Percentiles rank a stretch among this genome's conserved stretches.
phyloP scores from a whole-genome alignment of 1,140 invertebrate genomes.

The Tigriopus japonicus region DNA sequence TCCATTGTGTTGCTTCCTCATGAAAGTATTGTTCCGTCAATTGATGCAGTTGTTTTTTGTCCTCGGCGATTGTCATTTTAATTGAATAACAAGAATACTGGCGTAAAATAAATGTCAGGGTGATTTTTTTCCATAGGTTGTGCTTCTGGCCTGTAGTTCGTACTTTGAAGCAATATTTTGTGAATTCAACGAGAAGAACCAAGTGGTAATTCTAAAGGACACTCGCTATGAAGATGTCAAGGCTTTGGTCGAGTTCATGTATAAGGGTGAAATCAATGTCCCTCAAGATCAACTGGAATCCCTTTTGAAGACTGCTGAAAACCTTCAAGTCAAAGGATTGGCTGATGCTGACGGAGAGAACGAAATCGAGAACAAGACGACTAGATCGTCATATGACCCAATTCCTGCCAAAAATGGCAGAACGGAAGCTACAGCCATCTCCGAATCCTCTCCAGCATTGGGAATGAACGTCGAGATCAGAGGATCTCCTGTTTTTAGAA shows the following conservation, averaged over 20 bases:
- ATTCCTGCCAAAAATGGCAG: neutral
- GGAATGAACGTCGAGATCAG: neutral
- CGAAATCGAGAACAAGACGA: too few relatives aligned
- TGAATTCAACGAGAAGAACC: conserved; percentile 67
- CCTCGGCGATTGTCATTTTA: too few relatives aligned
- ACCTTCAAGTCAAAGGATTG: conserved; percentile 69
- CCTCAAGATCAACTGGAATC: conserved; percentile 55
- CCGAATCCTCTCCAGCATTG: neutral
- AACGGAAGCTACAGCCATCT: neutral
- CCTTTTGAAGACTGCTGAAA: conserved; percentile 71
- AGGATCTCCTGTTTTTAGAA: neutral
- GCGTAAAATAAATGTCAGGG: too few relatives aligned
- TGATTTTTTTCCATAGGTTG: conserved; percentile 32
- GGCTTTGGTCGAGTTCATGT: conserved; percentile 81
- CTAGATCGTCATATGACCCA: neutral
- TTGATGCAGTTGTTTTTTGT: too few relatives aligned
- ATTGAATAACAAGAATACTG: too few relatives aligned
- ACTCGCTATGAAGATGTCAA: conserved; percentile 62
- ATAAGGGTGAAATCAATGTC: conserved; percentile 79
- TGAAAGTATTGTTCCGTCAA: too few relatives aligned
- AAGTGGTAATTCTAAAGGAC: conserved; percentile 64
- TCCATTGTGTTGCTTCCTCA: too few relatives aligned
- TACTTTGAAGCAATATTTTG: conserved; percentile 70
- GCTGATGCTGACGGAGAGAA: conserved; percentile 41
- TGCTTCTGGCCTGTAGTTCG: conserved; percentile 58